Percentiles rank a stretch among this genome's conserved stretches.
Conservation (phyloP, 2,113 vertebrate genomes). For the Halcyon senegalensis region DNA sequence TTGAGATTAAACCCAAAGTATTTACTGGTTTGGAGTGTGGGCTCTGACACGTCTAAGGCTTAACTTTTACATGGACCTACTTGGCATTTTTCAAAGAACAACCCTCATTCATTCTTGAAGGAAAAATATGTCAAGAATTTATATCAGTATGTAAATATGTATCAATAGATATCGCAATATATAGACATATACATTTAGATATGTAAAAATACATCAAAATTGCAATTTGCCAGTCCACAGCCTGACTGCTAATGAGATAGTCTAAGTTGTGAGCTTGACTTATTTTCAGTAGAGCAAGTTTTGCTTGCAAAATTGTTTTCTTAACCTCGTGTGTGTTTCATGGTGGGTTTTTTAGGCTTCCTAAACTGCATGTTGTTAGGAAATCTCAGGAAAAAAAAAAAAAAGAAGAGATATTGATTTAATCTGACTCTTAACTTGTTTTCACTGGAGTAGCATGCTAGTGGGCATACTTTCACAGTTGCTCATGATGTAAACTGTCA, state of each 20-base stretch:
- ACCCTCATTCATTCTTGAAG: neutral
- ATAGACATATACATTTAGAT: too few relatives aligned
- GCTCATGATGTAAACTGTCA: neutral
- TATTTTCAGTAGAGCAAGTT: neutral
- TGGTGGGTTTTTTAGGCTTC: neutral
- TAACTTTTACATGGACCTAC: neutral
- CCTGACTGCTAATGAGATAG: neutral
- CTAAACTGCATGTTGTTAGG: neutral
- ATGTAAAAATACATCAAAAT: neutral
- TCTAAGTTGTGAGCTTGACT: rapidly evolving
- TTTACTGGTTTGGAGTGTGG: neutral
- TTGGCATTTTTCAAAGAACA: neutral
- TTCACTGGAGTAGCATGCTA: neutral
- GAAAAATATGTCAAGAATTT: neutral
- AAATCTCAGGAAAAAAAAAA: neutral
- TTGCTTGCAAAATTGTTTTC: neutral
- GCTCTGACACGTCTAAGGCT: neutral
- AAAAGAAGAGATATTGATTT: neutral
- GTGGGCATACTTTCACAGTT: neutral
- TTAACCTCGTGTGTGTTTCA: neutral
- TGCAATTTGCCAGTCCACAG: neutral
- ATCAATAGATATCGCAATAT: too few relatives aligned
- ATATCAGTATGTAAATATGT: too few relatives aligned
- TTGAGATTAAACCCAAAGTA: neutral
- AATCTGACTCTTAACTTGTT: neutral